Conservation (phyloP, 2,113 vertebrate species). For the Irena cyanogastra region DNA sequence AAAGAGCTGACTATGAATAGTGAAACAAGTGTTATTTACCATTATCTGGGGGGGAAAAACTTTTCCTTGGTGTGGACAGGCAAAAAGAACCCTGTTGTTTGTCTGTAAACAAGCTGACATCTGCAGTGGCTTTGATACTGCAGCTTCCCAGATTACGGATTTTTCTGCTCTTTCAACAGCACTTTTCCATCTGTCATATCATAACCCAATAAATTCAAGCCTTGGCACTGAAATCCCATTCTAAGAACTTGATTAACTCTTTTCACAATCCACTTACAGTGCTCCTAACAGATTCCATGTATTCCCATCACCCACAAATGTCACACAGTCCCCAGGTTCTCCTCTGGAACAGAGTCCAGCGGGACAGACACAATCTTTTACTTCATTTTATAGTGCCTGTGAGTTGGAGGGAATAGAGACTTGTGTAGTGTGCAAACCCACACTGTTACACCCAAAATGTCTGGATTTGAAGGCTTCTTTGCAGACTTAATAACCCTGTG, state of each 20-base stretch:
- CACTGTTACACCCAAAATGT: not conserved
- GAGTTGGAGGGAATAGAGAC: not conserved
- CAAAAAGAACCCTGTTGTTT: not conserved
- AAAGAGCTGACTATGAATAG: not conserved
- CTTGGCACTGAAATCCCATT: constrained; percentile 4
- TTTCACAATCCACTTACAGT: not conserved
- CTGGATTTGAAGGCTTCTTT: not conserved
- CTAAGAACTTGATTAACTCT: not conserved
- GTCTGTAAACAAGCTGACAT: not conserved
- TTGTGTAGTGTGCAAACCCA: not conserved
- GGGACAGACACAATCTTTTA: not conserved
- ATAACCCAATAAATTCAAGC: not conserved
- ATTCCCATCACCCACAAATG: not conserved
- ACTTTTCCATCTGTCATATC: not conserved
- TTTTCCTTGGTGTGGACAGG: not conserved
- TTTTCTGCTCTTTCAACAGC: not conserved
- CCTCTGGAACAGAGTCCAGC: not conserved
- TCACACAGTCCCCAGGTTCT: not conserved
- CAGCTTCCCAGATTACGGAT: not conserved
- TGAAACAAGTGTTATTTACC: not conserved
- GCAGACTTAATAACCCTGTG: not conserved
- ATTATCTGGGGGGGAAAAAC: not conserved
- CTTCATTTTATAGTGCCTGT: not conserved
- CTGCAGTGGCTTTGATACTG: not conserved
- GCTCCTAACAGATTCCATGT: not conserved